These are phyloP conservation scores for Cairina moschata DNA, from an alignment of 2,113 vertebrate genomes.

Conservation along the genomic window DNA sequence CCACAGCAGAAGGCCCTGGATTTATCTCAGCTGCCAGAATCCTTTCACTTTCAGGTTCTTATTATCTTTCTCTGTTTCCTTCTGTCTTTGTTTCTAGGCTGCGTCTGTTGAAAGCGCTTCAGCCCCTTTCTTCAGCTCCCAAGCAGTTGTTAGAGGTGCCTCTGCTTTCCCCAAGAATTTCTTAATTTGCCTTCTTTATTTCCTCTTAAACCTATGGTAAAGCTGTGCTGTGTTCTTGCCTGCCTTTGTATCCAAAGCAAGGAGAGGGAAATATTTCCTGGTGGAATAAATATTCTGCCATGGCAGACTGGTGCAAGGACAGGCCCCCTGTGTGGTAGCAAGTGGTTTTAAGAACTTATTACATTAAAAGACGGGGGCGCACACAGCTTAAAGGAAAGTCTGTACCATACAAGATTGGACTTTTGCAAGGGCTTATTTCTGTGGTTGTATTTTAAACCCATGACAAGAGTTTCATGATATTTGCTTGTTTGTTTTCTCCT, in stretches of 20 bases:
- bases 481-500: constrained; percentile 67
- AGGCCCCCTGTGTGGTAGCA: neutral
- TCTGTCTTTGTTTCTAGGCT: neutral
- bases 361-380: neutral
- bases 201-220: neutral
- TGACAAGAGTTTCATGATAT: constrained; percentile 41
- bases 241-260: neutral
- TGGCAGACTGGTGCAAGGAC: neutral
- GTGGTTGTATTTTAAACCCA: neutral
- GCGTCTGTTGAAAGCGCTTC: neutral
- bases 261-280: neutral
- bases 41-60: constrained; percentile 8
- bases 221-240: neutral
- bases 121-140: neutral
- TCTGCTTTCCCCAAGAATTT: neutral
- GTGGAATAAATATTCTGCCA: neutral
- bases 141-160: neutral
- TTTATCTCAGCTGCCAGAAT: constrained; percentile 39
- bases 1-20: neutral
- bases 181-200: neutral
- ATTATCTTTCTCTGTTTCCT: neutral
- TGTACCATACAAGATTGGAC: neutral
- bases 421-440: constrained; percentile 30
- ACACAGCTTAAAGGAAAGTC: neutral
- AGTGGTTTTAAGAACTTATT: neutral